Evolutionary conservation across 2,113 vertebrate species (phyloP), one percentile per base, ranked within the genome.

Genomic region (Takifugu bimaculatus): DNA sequence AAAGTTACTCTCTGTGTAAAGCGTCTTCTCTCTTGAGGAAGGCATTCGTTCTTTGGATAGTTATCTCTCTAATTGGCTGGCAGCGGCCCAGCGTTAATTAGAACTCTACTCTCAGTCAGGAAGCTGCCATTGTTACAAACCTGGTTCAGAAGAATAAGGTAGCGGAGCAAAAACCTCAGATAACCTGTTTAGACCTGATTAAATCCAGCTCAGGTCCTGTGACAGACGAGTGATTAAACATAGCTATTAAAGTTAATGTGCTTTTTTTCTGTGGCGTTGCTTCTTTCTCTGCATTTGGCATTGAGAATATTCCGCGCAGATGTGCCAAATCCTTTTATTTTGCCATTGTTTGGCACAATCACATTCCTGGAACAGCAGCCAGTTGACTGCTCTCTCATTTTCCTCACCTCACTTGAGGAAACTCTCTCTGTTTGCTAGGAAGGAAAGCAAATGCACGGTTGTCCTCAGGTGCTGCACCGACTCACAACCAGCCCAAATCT

Each of bases 371-470:
- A 56, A 50, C 60, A 44, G 58, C 63, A 42, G 63, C 39, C 70
- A 75, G 50, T 53, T 61, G 59, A 70, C 65, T 20, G 20, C 20
- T 66, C 53, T 55, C 72, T 84, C 45, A 61, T 77, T 75, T 39
- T 14, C 58, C 59, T 45, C 50, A 52, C 53, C 66, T 75, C 65
- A 75, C 86, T 72, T 65, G 75, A 75, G 63, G 54, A 69, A 78
- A 74, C 53, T 1, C 50, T 79, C 72, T 72, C 72, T 78, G 54
- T 65, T 68, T 53, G 68, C 49, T 57, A 63, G 39, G 68, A 43
- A 62, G 75, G 74, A 72, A 73, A 80, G 76, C 73, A 80, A 80
- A 85, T 63, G 53, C 65, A 56, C 61, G 29, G 68, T 50, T 63
- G 50, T 51, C 42, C 57, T 48, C 59, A 44, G 68, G 70, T 47